Evolutionary conservation across 2,888 invertebrate species (phyloP).

Genomic region (Dasysyrphus tricinctus): DNA sequence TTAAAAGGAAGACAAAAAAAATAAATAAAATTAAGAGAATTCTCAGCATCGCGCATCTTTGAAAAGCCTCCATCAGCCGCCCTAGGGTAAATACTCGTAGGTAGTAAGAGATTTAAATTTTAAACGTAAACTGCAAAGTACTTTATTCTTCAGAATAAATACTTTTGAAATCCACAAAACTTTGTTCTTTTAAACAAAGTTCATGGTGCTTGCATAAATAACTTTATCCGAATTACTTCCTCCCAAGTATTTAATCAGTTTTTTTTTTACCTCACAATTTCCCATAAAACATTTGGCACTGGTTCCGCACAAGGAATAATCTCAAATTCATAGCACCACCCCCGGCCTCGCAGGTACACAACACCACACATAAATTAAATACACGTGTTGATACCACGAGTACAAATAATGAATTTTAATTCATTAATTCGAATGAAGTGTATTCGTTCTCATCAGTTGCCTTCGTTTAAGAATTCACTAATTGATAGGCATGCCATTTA

Average conservation of each 20-base stretch:
- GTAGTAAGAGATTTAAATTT: constrained; percentile 26
- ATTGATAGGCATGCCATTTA: constrained; percentile 48
- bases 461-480: constrained; percentile 38
- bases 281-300: neutral
- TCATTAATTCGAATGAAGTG: constrained; percentile 24
- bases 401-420: constrained; percentile 31
- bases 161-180: constrained; percentile 18
- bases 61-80: neutral
- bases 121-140: constrained; percentile 30
- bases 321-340: neutral
- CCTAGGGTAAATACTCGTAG: too few relatives aligned
- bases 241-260: constrained; percentile 10
- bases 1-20: neutral
- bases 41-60: neutral
- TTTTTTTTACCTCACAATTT: neutral
- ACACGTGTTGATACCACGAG: neutral
- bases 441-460: constrained; percentile 5
- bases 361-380: neutral
- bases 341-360: neutral
- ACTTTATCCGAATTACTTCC: constrained; percentile 13
- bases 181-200: constrained; percentile 18
- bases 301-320: constrained; percentile 10
- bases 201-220: constrained; percentile 29
- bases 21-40: constrained; percentile 2
- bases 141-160: constrained; percentile 33